Conservation (phyloP, 2,797 vertebrate species). For the Myoxocephalus aenaeus region DNA sequence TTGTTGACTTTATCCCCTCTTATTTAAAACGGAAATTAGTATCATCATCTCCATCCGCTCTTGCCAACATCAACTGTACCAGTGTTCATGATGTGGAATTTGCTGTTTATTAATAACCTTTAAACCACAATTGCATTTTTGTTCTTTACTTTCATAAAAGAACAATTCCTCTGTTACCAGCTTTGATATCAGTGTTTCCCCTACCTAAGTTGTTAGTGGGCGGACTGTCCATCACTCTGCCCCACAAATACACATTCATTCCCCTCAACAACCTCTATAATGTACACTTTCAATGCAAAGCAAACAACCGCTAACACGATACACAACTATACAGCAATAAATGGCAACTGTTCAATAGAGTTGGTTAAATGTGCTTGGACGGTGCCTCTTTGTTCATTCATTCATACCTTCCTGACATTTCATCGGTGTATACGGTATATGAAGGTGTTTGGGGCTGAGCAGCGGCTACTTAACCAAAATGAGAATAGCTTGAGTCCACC, state of each 20-base stretch:
- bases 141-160: constrained; percentile 14
- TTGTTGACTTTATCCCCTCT: neutral
- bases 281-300: neutral
- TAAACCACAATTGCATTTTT: neutral
- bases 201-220: neutral
- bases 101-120: constrained; percentile 2
- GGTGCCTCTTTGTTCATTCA: too few relatives aligned
- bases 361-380: too few relatives aligned
- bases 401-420: too few relatives aligned
- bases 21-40: neutral
- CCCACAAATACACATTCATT: neutral
- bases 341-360: neutral
- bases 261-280: neutral
- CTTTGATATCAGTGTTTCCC: constrained; percentile 45
- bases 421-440: too few relatives aligned
- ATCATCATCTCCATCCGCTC: neutral
- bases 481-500: too few relatives aligned
- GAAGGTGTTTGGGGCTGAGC: too few relatives aligned
- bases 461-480: too few relatives aligned
- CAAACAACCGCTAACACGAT: neutral
- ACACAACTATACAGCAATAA: neutral
- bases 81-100: neutral
- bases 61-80: neutral
- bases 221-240: neutral
- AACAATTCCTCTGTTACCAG: constrained; percentile 26